Percentiles rank a stretch among this genome's conserved stretches.
phyloP scores from a whole-genome alignment of 2,797 vertebrate genomes.

The Falco novaeseelandiae region DNA sequence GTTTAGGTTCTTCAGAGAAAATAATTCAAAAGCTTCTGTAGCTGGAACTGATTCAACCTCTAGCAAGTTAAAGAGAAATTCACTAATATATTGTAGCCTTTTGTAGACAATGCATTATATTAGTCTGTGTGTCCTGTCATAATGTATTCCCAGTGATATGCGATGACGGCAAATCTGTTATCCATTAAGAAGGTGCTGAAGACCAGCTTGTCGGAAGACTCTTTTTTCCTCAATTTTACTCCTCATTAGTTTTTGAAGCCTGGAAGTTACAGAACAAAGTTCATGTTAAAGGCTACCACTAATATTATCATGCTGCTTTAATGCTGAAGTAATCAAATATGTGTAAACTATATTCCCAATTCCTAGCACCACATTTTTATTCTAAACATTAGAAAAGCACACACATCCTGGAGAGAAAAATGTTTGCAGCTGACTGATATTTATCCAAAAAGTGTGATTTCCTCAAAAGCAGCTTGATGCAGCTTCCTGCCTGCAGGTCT shows the following conservation, averaged over 20 bases:
- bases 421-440: constrained; percentile 55
- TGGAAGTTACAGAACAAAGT: constrained; percentile 52
- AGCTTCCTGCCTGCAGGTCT: not conserved
- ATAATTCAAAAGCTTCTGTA: not conserved
- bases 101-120: not conserved
- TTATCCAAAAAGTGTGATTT: constrained; percentile 58
- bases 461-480: constrained; percentile 59
- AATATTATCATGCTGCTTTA: constrained; percentile 31
- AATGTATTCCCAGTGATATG: constrained; percentile 25
- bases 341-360: constrained; percentile 32
- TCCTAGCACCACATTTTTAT: constrained; percentile 42
- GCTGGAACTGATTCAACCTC: not conserved
- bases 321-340: constrained; percentile 25
- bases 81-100: not conserved
- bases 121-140: constrained; percentile 34
- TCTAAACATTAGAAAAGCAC: constrained; percentile 13
- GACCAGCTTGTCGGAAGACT: constrained; percentile 41
- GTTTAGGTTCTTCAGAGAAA: not conserved
- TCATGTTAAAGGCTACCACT: constrained; percentile 38
- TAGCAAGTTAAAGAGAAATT: not conserved
- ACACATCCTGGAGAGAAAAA: constrained; percentile 51
- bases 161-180: constrained; percentile 50
- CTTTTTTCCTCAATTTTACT: not conserved
- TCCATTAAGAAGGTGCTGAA: constrained; percentile 64
- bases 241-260: constrained; percentile 58